phyloP scores from a whole-genome alignment of 2,888 invertebrate species.

The Spodoptera picta region DNA sequence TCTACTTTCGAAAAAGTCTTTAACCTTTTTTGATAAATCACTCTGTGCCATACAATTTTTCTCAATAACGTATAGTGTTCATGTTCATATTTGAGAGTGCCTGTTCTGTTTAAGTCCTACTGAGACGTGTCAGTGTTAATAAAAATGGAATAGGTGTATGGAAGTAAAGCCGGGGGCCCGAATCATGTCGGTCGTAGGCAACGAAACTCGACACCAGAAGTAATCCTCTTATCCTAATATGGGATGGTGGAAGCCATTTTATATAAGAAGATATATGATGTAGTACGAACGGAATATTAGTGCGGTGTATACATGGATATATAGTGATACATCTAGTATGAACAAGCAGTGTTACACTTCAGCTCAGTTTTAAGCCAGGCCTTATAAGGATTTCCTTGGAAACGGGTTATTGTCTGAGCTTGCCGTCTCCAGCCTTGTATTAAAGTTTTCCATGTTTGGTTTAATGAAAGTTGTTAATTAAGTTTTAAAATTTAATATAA shows the following conservation, averaged over 20 bases:
- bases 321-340: slow-evolving; percentile 34
- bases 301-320: slow-evolving; percentile 34
- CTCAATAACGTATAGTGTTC: slow-evolving; percentile 42
- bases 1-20: slow-evolving; percentile 33
- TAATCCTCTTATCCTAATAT: slow-evolving; percentile 81
- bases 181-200: slow-evolving; percentile 46
- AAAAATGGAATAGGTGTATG: slow-evolving; percentile 49
- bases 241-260: slow-evolving; percentile 74
- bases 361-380: slow-evolving; percentile 32
- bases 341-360: slow-evolving; percentile 32
- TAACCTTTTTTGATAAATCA: slow-evolving; percentile 46
- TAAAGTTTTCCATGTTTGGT: slow-evolving; percentile 4
- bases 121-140: slow-evolving; percentile 55
- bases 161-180: slow-evolving; percentile 35
- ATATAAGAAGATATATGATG: slow-evolving; percentile 56
- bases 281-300: slow-evolving; percentile 44
- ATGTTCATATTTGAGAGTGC: slow-evolving; percentile 41
- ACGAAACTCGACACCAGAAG: slow-evolving; percentile 67
- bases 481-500: not conserved
- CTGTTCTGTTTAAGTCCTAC: slow-evolving; percentile 38
- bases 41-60: slow-evolving; percentile 34
- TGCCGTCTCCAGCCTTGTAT: slow-evolving; percentile 7
- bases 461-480: slow-evolving; percentile 1
- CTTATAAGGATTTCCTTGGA: slow-evolving; percentile 22
- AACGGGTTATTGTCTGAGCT: slow-evolving; percentile 9